Base-by-base conservation (phyloP, 2,113 vertebrate genomes). In the Daphoenositta chrysoptera region DNA sequence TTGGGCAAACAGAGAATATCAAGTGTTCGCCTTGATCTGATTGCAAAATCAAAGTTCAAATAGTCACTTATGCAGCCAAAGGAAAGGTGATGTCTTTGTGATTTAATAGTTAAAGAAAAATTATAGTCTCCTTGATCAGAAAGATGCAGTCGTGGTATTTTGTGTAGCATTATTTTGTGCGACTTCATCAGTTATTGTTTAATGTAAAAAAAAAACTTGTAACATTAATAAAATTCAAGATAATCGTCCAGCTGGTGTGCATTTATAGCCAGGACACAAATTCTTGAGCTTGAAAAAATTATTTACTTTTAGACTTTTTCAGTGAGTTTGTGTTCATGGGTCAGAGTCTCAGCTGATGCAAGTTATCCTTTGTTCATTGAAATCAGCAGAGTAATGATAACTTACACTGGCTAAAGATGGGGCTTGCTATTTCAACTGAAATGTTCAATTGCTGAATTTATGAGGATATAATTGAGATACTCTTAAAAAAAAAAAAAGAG, bases 381-480 rank as follows among this genome's bases (percentile, higher is more conserved):
- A 93, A 63, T 85, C 56, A 83, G 27, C 24, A 84, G 19, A 58
- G 18, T 37, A 79, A 28, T 54, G 37, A 77, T 35, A 80, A 86
- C 35, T 94, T 70, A 61, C n/a, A 22, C 6, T 53, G 53, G 35
- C 13, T 91, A 33, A 89, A 82, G 51, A 37, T 35, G 15, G 61
- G 24, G 20, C 57, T 95, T 58, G 15, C 69, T 90, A 28, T 80
- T 94, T 96, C 40, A 92, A 28, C 31, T 61, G 31, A 81, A 95
- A 44, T 58, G 65, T 94, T 96, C 76, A 57, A 42, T 70, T 79
- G 33, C 44, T 93, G 58, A 73, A 95, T 96, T 95, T 96, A 73
- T 92, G 82, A 93, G 42, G n/a, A 90, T 70, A 81, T 94, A 97
- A 96, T 79, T 92, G 82, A 95, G 76, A 86, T 87, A 47, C 53